These are phyloP conservation scores for Panurus biarmicus DNA, from an alignment of 2,113 vertebrate species.

Conservation along the genomic window DNA sequence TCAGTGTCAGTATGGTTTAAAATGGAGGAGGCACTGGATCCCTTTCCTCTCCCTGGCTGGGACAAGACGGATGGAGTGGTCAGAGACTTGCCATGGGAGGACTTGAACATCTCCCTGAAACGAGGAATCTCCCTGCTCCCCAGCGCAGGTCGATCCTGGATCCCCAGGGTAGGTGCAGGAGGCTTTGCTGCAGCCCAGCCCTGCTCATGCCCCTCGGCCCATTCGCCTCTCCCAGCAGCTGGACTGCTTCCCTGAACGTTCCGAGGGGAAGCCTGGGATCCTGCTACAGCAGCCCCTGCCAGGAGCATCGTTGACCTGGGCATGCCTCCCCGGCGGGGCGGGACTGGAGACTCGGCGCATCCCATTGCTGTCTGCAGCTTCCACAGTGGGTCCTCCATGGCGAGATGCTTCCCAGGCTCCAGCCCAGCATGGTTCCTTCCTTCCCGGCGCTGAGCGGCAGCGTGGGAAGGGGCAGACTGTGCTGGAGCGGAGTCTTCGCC, in stretches of 20 bases:
- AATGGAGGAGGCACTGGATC: no score
- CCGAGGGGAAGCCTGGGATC: background rate
- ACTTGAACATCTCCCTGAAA: background rate
- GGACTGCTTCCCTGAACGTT: background rate
- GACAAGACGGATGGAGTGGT: background rate
- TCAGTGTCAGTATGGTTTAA: background rate
- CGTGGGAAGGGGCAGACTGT: background rate
- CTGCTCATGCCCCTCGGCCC: background rate
- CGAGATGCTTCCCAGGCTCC: background rate
- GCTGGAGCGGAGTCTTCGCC: background rate
- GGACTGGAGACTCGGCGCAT: background rate
- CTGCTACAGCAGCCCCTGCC: background rate
- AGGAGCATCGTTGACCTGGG: background rate
- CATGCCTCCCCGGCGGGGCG: background rate
- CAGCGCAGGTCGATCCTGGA: background rate
- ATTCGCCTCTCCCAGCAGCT: background rate
- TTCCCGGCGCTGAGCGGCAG: background rate
- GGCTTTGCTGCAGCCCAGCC: background rate
- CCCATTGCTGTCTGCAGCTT: background rate
- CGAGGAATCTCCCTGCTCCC: background rate
- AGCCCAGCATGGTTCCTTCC: background rate
- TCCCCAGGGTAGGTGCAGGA: background rate
- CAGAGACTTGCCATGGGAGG: background rate
- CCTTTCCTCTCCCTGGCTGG: background rate
- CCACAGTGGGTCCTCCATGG: background rate